A percentile compares a stretch with the other conserved stretches of the same genome.
Evolutionary conservation across 1,140 invertebrate genomes (phyloP).

Genomic region (Helicoverpa armigera): DNA sequence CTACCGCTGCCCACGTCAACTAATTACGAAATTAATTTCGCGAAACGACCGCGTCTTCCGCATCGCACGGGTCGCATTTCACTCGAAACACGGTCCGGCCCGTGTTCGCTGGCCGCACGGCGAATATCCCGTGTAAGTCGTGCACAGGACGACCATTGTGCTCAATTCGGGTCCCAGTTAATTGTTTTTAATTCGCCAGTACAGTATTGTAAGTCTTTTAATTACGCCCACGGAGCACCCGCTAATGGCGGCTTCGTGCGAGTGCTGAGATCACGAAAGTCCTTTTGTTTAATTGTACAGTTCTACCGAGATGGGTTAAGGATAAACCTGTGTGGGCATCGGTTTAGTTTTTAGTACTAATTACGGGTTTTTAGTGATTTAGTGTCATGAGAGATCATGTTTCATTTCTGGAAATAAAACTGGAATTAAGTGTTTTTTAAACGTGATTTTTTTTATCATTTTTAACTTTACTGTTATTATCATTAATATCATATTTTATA

Average conservation of each 20-base stretch:
- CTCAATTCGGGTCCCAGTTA: constrained; percentile 78
- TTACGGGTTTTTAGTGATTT: constrained; percentile 49
- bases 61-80: constrained; percentile 38
- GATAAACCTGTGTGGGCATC: constrained; percentile 51
- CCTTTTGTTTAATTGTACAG: constrained; percentile 69
- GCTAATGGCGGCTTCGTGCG: constrained; percentile 75
- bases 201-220: constrained; percentile 80
- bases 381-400: constrained; percentile 37
- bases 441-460: constrained; percentile 21
- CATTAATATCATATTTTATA: constrained; percentile 14
- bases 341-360: constrained; percentile 49
- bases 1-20: neutral
- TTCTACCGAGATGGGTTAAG: constrained; percentile 50
- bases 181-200: constrained; percentile 83
- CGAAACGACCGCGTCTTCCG: constrained; percentile 27
- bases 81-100: constrained; percentile 33
- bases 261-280: constrained; percentile 64
- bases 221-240: constrained; percentile 75
- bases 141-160: constrained; percentile 74
- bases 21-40: constrained; percentile 62
- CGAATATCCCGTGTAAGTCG: constrained; percentile 63
- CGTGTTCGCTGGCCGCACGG: constrained; percentile 23
- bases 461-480: neutral
- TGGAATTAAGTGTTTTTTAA: neutral
- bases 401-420: constrained; percentile 31